Conservation (phyloP, 1,140 invertebrate genomes). For the Bradynema listronoti region DNA sequence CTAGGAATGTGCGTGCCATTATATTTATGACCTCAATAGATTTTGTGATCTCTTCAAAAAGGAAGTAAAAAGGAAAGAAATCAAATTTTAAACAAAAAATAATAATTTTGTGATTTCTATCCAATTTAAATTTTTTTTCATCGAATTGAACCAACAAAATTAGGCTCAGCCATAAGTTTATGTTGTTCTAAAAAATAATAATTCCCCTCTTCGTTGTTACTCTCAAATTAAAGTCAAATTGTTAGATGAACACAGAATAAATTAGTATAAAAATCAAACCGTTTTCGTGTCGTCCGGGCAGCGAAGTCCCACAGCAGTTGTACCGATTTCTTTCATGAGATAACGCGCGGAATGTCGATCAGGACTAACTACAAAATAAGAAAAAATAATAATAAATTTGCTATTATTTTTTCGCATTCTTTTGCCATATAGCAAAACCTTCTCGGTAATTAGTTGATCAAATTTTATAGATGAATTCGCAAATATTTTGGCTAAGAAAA, state of each 20-base stretch:
- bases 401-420: not conserved
- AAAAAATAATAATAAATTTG: constrained; percentile 6
- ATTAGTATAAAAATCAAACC: constrained; percentile 34
- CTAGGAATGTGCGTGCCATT: too few relatives aligned
- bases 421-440: too few relatives aligned
- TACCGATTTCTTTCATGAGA: constrained; percentile 83
- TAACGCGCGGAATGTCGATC: constrained; percentile 75
- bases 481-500: too few relatives aligned
- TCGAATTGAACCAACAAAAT: not conserved
- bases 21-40: too few relatives aligned
- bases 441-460: too few relatives aligned
- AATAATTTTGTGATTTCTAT: constrained; percentile 4
- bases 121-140: not conserved
- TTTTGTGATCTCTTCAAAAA: too few relatives aligned
- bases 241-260: not conserved
- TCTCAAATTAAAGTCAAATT: not conserved
- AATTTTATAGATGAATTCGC: too few relatives aligned
- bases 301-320: constrained; percentile 81
- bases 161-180: not conserved
- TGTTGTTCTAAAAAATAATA: not conserved
- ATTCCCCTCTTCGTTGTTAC: too few relatives aligned
- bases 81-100: constrained; percentile 12
- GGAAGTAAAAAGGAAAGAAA: constrained; percentile 67
- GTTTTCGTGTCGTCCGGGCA: constrained; percentile 66
- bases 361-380: constrained; percentile 68